These are phyloP conservation scores for Capricornis sumatraensis DNA, from an alignment of 2,113 vertebrate species.

Conservation along the genomic window DNA sequence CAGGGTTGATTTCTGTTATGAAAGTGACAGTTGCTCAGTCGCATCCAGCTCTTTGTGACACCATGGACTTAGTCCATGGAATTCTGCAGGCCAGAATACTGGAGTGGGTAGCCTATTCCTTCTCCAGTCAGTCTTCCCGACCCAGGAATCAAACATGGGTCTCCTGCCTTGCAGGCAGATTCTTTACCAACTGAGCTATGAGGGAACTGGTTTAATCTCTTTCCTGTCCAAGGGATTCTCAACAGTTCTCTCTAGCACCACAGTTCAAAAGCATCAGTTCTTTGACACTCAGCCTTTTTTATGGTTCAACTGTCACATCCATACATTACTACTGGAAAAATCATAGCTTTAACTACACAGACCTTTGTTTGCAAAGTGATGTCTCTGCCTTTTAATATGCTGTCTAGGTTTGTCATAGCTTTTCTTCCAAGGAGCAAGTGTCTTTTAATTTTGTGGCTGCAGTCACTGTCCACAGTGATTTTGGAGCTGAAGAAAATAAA, in stretches of 20 bases:
- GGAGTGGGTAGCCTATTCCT: background rate
- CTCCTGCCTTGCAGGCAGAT: background rate
- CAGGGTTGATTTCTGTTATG: background rate
- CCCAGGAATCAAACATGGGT: background rate
- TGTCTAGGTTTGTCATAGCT: background rate
- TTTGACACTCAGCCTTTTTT: background rate
- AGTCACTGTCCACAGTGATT: background rate
- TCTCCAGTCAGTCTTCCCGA: background rate
- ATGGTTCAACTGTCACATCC: background rate
- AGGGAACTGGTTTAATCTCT: background rate
- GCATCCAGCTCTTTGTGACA: fast-evolving
- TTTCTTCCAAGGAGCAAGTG: background rate
- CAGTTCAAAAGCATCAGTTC: background rate
- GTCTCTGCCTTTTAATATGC: background rate
- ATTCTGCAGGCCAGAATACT: background rate
- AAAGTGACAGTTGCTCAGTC: background rate
- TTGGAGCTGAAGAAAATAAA: background rate
- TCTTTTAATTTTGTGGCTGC: background rate
- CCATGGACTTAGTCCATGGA: background rate
- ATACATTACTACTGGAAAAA: background rate
- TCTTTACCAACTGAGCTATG: background rate
- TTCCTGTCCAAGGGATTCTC: background rate
- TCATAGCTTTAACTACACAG: background rate
- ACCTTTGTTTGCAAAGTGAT: background rate
- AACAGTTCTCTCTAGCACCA: background rate